These are phyloP conservation scores for Apamea crenata DNA, from an alignment of 2,888 invertebrate genomes.

Conservation along the genomic window DNA sequence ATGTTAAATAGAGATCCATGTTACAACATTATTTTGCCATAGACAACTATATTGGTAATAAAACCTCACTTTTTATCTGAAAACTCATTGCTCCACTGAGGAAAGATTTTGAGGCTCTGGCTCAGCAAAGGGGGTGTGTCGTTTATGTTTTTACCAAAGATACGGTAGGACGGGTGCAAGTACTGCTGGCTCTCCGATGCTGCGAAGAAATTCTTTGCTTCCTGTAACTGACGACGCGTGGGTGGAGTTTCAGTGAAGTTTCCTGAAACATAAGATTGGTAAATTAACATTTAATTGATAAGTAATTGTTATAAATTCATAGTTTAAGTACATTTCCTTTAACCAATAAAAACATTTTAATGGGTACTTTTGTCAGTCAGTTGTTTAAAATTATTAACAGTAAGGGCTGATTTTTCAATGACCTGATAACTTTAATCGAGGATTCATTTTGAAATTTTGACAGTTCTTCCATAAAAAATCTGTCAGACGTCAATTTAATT, in stretches of 20 bases:
- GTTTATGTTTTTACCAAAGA: slow-evolving; percentile 71
- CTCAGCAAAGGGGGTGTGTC: slow-evolving; percentile 70
- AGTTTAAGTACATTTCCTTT: background rate
- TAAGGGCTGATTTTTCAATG: too few relatives aligned
- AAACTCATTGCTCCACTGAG: slow-evolving; percentile 70
- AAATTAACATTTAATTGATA: background rate
- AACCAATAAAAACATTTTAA: background rate
- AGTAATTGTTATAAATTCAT: background rate
- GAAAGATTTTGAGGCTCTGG: slow-evolving; percentile 63
- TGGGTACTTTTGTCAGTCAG: background rate
- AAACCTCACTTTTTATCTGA: slow-evolving; percentile 43
- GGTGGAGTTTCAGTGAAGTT: slow-evolving; percentile 74
- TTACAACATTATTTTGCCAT: slow-evolving; percentile 2
- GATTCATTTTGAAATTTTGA: too few relatives aligned
- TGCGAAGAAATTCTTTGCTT: slow-evolving; percentile 73
- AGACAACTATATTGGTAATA: slow-evolving; percentile 12
- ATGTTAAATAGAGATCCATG: slow-evolving; percentile 5
- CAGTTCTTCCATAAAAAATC: too few relatives aligned
- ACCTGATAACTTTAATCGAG: too few relatives aligned
- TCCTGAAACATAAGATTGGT: slow-evolving; percentile 70
- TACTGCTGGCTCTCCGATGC: slow-evolving; percentile 75
- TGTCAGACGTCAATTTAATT: too few relatives aligned
- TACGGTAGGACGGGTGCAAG: slow-evolving; percentile 67
- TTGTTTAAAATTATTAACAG: background rate
- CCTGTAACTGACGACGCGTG: slow-evolving; percentile 70